Percentiles rank a stretch among this genome's conserved stretches.
Evolutionary conservation across 2,888 invertebrate species (phyloP).

Genomic region (Panopea generosa): DNA sequence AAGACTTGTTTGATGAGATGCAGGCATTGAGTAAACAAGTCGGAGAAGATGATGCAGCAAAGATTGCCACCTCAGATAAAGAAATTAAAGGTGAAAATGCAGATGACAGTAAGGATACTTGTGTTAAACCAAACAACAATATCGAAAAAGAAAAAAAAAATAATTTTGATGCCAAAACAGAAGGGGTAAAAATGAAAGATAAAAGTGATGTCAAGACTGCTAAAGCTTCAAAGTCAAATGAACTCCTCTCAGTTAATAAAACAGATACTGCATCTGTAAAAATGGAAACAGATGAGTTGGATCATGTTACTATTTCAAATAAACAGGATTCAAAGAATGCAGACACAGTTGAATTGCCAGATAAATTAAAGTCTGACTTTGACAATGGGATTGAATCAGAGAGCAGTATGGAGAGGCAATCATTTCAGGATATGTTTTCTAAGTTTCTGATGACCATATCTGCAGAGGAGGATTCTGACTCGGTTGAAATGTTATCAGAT

Average conservation of each 20-base stretch:
- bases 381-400: too few relatives aligned
- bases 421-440: constrained; percentile 42
- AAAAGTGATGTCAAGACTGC: too few relatives aligned
- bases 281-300: neutral
- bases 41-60: too few relatives aligned
- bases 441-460: constrained; percentile 19
- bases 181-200: too few relatives aligned
- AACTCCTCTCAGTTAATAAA: too few relatives aligned
- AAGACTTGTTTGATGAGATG: constrained; percentile 42
- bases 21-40: constrained; percentile 10
- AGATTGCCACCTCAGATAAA: neutral
- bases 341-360: neutral
- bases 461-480: constrained; percentile 13
- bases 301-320: neutral
- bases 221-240: too few relatives aligned
- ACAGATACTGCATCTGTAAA: neutral
- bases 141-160: constrained; percentile 4
- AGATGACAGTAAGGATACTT: neutral
- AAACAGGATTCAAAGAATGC: neutral
- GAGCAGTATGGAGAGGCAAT: neutral
- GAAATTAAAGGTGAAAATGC: neutral
- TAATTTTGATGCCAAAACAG: too few relatives aligned
- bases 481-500: constrained; percentile 35
- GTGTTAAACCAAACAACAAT: neutral
- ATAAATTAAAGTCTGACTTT: too few relatives aligned